Evolutionary conservation across 2,113 vertebrate species (phyloP).

Genomic region (Eonycteris spelaea): DNA sequence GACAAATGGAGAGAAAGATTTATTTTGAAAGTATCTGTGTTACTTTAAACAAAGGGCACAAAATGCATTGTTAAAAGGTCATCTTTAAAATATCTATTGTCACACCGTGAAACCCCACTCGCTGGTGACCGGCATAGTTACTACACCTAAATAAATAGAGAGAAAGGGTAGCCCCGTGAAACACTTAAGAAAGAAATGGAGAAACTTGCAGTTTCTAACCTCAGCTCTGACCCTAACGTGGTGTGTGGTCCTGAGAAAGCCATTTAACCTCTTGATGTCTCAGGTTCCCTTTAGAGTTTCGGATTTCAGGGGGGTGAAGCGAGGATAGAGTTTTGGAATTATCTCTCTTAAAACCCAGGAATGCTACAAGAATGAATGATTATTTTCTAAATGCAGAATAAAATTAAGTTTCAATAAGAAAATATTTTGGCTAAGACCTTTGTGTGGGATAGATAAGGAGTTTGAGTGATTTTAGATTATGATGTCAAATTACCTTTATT

Average conservation of each 20-base stretch:
- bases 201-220: conserved; percentile 61
- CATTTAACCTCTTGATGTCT: conserved; percentile 67
- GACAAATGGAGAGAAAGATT: conserved; percentile 53
- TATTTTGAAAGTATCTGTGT: conserved; percentile 58
- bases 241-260: conserved; percentile 76
- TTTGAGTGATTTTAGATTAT: conserved; percentile 42
- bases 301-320: conserved; percentile 62
- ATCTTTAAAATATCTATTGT: conserved; percentile 65
- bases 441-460: conserved; percentile 19
- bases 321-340: conserved; percentile 62
- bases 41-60: conserved; percentile 66
- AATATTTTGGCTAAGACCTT: conserved; percentile 48
- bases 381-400: conserved; percentile 58
- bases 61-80: conserved; percentile 66
- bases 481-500: conserved; percentile 43
- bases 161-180: conserved; percentile 13
- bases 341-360: conserved; percentile 55
- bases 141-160: conserved; percentile 73
- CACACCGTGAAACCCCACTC: conserved; percentile 48
- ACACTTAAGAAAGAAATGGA: conserved; percentile 46
- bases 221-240: conserved; percentile 54
- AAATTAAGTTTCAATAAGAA: conserved; percentile 54
- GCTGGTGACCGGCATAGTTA: conserved; percentile 13
- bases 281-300: conserved; percentile 52
- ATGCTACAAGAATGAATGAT: conserved; percentile 44